Percentiles rank a stretch among this genome's conserved stretches.
Conservation (phyloP, 2,113 vertebrate species). For the Micronycteris hirsuta region DNA sequence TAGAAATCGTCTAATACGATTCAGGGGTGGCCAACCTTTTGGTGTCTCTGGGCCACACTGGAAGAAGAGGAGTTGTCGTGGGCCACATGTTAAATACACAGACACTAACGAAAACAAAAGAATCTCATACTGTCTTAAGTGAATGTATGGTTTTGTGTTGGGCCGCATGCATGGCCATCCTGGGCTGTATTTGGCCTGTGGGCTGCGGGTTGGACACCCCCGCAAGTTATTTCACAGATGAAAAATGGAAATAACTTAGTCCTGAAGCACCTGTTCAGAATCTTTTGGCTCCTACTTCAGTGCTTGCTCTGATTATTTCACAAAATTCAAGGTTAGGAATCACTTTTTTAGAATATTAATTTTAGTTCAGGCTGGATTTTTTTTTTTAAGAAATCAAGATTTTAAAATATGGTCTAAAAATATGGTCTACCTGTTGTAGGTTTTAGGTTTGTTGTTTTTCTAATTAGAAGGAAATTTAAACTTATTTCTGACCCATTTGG, state of each 20-base stretch:
- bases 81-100: no score
- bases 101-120: no score
- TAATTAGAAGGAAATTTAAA: slow-evolving; percentile 35
- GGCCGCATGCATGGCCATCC: no score
- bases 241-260: neutral
- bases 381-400: slow-evolving; percentile 23
- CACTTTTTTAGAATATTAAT: neutral
- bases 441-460: neutral
- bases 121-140: no score
- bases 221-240: slow-evolving; percentile 19
- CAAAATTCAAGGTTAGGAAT: slow-evolving; percentile 26
- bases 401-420: neutral
- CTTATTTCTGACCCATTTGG: neutral
- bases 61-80: no score
- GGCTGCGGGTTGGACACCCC: no score
- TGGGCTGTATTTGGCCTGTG: no score
- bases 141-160: no score
- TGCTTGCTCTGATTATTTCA: neutral
- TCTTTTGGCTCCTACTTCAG: neutral
- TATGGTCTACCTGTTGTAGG: neutral
- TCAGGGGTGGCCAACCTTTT: no score
- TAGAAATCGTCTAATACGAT: slow-evolving; percentile 19
- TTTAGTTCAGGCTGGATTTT: slow-evolving; percentile 26
- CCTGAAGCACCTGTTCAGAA: neutral
- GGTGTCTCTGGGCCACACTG: no score